Evolutionary conservation across 64 coral and sea anemone species (phyloP).

Genomic region (Porites australiensis): DNA sequence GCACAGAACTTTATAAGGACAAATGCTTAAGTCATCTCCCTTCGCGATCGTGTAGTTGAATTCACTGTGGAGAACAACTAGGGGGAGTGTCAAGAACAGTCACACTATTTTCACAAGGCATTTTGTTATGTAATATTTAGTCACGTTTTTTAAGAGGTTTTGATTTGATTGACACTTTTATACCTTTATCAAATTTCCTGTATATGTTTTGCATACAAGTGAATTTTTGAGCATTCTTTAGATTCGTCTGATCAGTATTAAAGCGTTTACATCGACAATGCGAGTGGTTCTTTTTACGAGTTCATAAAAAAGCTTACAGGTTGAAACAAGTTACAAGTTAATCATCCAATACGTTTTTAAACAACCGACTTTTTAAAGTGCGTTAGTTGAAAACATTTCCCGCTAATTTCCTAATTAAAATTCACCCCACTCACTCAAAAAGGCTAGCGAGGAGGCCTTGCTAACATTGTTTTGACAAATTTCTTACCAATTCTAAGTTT

Average conservation of each 20-base stretch:
- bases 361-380: not conserved
- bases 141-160: no score
- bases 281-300: no score
- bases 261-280: no score
- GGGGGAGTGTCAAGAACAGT: not conserved
- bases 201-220: no score
- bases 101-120: not conserved
- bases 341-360: slow-evolving; percentile 17
- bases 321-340: not conserved
- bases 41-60: not conserved
- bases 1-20: not conserved
- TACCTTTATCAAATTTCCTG: no score
- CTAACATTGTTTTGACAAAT: slow-evolving; percentile 12
- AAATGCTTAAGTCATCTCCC: not conserved
- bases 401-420: slow-evolving; percentile 13
- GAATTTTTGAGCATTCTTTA: no score
- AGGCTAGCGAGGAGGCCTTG: not conserved
- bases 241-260: no score
- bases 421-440: not conserved
- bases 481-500: not conserved
- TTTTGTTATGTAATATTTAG: no score
- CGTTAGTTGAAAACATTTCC: not conserved
- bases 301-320: not conserved
- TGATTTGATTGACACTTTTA: no score
- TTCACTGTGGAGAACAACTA: not conserved